Percentiles rank a stretch among this genome's conserved stretches.
Evolutionary conservation across 2,888 invertebrate species (phyloP).

Genomic region (Leucania comma): DNA sequence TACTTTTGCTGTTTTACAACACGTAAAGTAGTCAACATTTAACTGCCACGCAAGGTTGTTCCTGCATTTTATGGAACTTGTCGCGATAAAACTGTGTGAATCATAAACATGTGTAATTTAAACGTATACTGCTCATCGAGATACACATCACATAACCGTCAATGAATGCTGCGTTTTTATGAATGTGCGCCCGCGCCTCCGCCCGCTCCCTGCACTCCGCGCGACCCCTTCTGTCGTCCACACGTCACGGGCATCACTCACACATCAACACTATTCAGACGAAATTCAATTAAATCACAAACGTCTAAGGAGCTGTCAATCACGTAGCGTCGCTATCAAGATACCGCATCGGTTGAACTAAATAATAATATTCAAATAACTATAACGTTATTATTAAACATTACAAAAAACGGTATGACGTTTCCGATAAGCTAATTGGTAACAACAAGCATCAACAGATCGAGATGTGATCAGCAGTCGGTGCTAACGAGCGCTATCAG

Average conservation of each 20-base stretch:
- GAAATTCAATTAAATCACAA: constrained; percentile 60
- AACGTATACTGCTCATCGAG: constrained; percentile 59
- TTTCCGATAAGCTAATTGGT: constrained; percentile 83
- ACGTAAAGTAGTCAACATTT: constrained; percentile 47
- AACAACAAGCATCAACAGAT: constrained; percentile 75
- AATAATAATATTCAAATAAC: constrained; percentile 42
- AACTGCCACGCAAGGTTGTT: constrained; percentile 63
- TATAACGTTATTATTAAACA: constrained; percentile 43
- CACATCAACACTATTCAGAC: constrained; percentile 47
- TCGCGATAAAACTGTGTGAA: constrained; percentile 65
- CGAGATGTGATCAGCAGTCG: constrained; percentile 72
- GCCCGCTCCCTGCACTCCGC: constrained; percentile 2
- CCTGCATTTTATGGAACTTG: constrained; percentile 63
- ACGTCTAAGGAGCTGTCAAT: constrained; percentile 38
- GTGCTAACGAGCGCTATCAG: constrained; percentile 80
- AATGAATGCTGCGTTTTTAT: constrained; percentile 69
- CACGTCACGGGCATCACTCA: constrained; percentile 57
- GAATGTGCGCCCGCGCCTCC: constrained; percentile 59
- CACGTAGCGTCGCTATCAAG: constrained; percentile 41
- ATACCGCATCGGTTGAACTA: constrained; percentile 36
- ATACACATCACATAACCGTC: constrained; percentile 63
- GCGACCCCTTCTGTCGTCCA: background rate
- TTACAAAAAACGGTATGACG: constrained; percentile 62
- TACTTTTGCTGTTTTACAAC: constrained; percentile 25
- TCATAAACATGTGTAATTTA: constrained; percentile 64